phyloP scores from a whole-genome alignment of 2,888 invertebrate species.

The Oxytorus armatus region DNA sequence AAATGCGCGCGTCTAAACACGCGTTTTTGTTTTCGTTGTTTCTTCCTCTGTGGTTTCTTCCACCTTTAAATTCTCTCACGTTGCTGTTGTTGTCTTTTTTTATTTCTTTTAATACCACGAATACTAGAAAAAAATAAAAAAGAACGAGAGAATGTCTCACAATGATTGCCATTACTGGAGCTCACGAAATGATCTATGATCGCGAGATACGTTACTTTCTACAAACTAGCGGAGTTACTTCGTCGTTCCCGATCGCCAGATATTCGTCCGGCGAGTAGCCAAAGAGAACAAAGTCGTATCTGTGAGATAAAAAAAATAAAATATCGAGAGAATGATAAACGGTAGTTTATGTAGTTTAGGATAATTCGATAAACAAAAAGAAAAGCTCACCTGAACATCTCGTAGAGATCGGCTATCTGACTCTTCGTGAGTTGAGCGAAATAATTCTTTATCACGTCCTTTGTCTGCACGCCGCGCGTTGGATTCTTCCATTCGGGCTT shows the following conservation, averaged over 20 bases:
- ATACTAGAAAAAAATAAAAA: conserved; percentile 24
- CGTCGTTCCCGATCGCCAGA: conserved; percentile 86
- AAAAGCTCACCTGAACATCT: conserved; percentile 89
- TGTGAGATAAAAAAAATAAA: conserved; percentile 84
- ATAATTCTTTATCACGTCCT: conserved; percentile 90
- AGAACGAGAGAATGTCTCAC: conserved; percentile 16
- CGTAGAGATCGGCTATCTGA: conserved; percentile 91
- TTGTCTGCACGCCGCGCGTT: conserved; percentile 90
- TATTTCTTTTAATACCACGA: too few species aligned
- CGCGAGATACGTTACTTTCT: conserved; percentile 73
- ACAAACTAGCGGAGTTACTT: conserved; percentile 76
- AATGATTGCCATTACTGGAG: conserved; percentile 62
- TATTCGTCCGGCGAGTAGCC: conserved; percentile 92
- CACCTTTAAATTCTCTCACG: too few species aligned
- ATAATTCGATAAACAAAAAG: background rate
- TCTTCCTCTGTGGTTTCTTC: background rate
- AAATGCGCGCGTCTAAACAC: conserved; percentile 19
- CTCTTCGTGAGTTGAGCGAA: conserved; percentile 91
- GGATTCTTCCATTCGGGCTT: conserved; percentile 94
- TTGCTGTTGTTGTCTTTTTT: too few species aligned
- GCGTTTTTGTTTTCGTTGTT: conserved; percentile 38
- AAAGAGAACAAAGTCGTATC: conserved; percentile 95
- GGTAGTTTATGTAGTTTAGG: too few species aligned
- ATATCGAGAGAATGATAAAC: background rate
- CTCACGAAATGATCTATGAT: conserved; percentile 3